Percentiles rank a stretch among this genome's conserved stretches.
These are phyloP conservation scores for Taenioides sp. DNA, from an alignment of 2,797 vertebrate genomes.

Conservation along the genomic window DNA sequence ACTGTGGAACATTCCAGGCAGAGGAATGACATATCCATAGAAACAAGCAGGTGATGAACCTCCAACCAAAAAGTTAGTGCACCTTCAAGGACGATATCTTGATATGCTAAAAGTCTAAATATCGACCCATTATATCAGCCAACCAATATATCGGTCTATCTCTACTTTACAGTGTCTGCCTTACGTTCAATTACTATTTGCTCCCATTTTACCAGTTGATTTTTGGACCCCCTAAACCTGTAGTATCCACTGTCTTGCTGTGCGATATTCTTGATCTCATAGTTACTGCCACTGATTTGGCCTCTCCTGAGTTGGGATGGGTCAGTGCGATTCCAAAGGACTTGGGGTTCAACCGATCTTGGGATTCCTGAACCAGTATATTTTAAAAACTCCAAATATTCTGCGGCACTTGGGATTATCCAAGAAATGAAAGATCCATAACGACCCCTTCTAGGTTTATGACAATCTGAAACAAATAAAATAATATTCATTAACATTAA, in stretches of 20 bases:
- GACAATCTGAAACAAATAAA: constrained; percentile 46
- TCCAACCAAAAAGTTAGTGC: too few relatives aligned
- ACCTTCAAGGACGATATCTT: too few relatives aligned
- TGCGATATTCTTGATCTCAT: constrained; percentile 5
- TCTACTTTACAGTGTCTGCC: not conserved
- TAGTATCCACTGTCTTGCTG: constrained; percentile 55
- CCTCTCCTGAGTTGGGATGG: not conserved
- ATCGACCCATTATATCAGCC: too few relatives aligned
- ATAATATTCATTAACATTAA: not conserved
- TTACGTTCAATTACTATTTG: constrained; percentile 40
- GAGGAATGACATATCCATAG: too few relatives aligned
- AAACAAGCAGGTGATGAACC: too few relatives aligned
- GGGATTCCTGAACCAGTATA: fast-evolving
- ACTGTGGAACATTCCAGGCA: too few relatives aligned
- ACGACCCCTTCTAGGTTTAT: fast-evolving
- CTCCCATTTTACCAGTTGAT: constrained; percentile 2
- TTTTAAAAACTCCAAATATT: constrained; percentile 42
- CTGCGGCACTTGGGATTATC: fast-evolving
- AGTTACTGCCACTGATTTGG: fast-evolving
- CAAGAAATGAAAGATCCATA: fast-evolving
- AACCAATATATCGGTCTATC: too few relatives aligned
- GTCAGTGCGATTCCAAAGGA: constrained; percentile 51
- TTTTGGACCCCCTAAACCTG: constrained; percentile 27
- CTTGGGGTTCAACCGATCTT: not conserved
- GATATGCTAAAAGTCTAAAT: too few relatives aligned